Conservation (phyloP, 2,113 vertebrate genomes). For the Dolichallabes microphthalmus region DNA sequence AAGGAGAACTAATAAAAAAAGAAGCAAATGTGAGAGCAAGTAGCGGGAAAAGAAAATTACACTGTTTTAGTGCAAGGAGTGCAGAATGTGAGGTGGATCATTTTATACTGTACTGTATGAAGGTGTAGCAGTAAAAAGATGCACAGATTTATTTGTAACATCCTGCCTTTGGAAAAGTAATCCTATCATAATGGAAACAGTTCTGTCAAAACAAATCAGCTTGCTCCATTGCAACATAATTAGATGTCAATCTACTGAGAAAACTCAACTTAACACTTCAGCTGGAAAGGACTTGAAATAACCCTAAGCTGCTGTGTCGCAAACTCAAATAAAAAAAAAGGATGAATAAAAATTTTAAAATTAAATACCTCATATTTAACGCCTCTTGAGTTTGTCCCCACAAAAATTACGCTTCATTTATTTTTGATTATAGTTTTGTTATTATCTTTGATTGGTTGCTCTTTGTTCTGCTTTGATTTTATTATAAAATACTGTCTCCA, state of each 20-base stretch:
- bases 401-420: conserved; percentile 2
- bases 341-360: conserved; percentile 18
- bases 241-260: not conserved
- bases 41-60: conserved; percentile 44
- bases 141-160: conserved; percentile 14
- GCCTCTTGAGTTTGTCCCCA: not conserved
- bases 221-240: conserved; percentile 4
- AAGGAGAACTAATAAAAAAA: conserved; percentile 28
- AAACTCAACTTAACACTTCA: not conserved
- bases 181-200: conserved; percentile 9
- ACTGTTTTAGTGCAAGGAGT: conserved; percentile 31
- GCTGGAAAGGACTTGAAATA: conserved; percentile 5
- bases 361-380: conserved; percentile 20
- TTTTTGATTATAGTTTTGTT: conserved; percentile 23
- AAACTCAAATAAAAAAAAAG: not conserved
- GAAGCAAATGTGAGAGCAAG: conserved; percentile 34
- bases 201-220: conserved; percentile 6
- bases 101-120: conserved; percentile 27
- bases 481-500: conserved; percentile 16
- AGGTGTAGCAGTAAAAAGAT: conserved; percentile 9
- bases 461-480: conserved; percentile 17
- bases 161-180: conserved; percentile 18
- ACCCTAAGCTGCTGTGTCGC: not conserved
- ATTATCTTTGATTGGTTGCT: not conserved
- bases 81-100: conserved; percentile 28